Conservation (phyloP, 2,797 vertebrate species). For the Rachycentron canadum region DNA sequence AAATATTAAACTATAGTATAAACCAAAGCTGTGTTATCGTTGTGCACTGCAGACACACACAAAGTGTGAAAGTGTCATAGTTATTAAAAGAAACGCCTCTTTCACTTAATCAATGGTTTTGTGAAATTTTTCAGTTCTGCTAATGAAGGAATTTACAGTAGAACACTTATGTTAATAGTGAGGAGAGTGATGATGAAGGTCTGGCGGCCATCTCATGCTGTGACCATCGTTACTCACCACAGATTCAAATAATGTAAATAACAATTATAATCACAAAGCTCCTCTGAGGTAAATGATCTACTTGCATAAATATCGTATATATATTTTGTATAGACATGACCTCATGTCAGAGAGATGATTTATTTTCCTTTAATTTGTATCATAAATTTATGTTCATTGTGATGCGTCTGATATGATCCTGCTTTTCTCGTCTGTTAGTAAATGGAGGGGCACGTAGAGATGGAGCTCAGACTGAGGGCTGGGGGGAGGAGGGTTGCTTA, state of each 20-base stretch:
- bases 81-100: conserved; percentile 28
- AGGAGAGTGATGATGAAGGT: conserved; percentile 35
- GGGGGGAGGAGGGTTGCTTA: background rate
- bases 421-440: conserved; percentile 15
- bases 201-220: conserved; percentile 49
- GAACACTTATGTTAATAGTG: conserved; percentile 33
- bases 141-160: conserved; percentile 42
- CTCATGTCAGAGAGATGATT: background rate
- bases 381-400: background rate
- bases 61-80: background rate
- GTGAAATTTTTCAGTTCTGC: conserved; percentile 32
- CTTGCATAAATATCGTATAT: too few relatives aligned
- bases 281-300: background rate
- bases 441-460: background rate
- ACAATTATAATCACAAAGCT: conserved; percentile 53
- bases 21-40: background rate
- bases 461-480: too few relatives aligned
- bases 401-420: background rate
- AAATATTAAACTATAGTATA: too few relatives aligned
- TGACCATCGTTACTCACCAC: conserved; percentile 28
- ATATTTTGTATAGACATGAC: background rate
- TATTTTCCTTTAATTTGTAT: background rate
- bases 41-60: background rate
- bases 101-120: conserved; percentile 58
- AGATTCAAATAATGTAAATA: conserved; percentile 31